Evolutionary conservation across 2,113 vertebrate species (phyloP), one percentile per base, ranked within the genome.

Genomic region (Mesembrinibis cayennensis): DNA sequence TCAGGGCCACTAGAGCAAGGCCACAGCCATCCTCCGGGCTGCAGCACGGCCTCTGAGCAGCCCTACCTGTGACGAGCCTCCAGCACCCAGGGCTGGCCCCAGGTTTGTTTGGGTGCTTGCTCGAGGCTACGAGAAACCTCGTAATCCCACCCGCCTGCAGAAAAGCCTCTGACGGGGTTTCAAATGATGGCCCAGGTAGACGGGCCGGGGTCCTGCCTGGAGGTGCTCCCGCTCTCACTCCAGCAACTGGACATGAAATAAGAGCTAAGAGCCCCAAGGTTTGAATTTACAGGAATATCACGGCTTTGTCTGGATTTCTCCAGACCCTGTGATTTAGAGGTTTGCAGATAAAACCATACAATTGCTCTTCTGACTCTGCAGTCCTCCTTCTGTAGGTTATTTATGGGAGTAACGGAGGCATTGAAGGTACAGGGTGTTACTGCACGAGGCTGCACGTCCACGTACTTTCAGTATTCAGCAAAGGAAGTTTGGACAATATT

Each of bases 191-290:
- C 40, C 53, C 25, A 26, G 42, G 25, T 4, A 8, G 22, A 19
- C 0, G 0, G n/a, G 53, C 29, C 5, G 4, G 11, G 23, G 21
- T 67, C n/a, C 42, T 62, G 38, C 38, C 27, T 70, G 49, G 38
- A 70, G n/a, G 30, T 70, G 36, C 36, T 89, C 17, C n/a, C 34
- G 4, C 36, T 82, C 27, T 47, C 32, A 36, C 32, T 63, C 56
- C 47, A 86, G 47, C 0, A 0, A 42, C 42, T 2, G 3, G 15
- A 85, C 19, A 7, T 14, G 7, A 87, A 81, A 40, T 32, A 65
- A 74, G 17, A 53, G 14, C 44, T 34, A 40, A 74, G 16, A 90
- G 74, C 19, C 19, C 17, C 29, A 22, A 47, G 29, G 67, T 38
- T 4, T 55, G 36, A 83, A 63, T 87, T 89, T 58, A 90, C 0